Conservation (phyloP, 2,888 invertebrate species). For the Tinea semifulvella region DNA sequence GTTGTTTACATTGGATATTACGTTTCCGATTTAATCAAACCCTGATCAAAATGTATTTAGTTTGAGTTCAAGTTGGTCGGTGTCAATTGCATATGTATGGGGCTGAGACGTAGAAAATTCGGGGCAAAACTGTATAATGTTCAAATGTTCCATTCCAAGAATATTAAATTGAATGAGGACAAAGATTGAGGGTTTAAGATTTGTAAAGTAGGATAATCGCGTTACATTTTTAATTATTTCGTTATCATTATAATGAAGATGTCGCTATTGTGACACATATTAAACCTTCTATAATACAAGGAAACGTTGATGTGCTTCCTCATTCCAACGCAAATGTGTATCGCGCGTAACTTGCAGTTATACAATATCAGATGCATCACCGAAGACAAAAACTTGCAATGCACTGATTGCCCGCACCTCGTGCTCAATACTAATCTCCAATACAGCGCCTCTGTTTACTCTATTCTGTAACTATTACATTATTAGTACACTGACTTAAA, state of each 20-base stretch:
- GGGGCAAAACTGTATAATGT: slow-evolving; percentile 29
- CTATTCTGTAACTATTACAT: slow-evolving; percentile 3
- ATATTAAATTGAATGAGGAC: slow-evolving; percentile 7
- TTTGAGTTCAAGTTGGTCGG: slow-evolving; percentile 39
- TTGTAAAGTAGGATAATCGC: background rate
- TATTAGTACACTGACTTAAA: slow-evolving; percentile 15
- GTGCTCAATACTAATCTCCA: slow-evolving; percentile 29
- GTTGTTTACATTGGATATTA: background rate
- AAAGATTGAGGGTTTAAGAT: background rate
- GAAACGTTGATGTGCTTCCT: slow-evolving; percentile 10
- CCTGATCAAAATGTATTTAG: slow-evolving; percentile 44
- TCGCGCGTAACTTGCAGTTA: slow-evolving; percentile 34
- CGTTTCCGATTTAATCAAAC: slow-evolving; percentile 9
- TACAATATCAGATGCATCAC: slow-evolving; percentile 33
- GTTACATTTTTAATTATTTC: background rate
- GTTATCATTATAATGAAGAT: background rate
- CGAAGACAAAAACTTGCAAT: slow-evolving; percentile 24
- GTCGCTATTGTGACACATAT: slow-evolving; percentile 9
- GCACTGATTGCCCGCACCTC: slow-evolving; percentile 47
- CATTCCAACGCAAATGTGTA: slow-evolving; percentile 26
- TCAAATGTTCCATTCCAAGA: slow-evolving; percentile 2
- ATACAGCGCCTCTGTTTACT: slow-evolving; percentile 17
- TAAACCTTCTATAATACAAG: slow-evolving; percentile 5
- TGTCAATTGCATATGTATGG: slow-evolving; percentile 34
- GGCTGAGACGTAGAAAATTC: slow-evolving; percentile 26